These are phyloP conservation scores for Piaya cayana DNA, from an alignment of 2,113 vertebrate genomes.

Conservation along the genomic window DNA sequence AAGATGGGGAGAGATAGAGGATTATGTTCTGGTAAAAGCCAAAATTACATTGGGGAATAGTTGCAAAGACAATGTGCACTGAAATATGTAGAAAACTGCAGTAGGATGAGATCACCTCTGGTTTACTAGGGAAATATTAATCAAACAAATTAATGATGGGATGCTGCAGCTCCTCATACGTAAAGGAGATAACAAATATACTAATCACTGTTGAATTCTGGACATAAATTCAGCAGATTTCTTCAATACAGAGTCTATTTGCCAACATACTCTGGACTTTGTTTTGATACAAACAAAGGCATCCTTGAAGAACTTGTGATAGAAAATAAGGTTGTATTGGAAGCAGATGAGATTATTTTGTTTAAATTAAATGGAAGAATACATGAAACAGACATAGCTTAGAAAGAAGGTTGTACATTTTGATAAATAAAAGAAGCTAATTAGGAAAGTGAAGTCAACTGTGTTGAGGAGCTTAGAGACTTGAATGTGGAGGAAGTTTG, in stretches of 20 bases:
- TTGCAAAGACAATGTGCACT: not conserved
- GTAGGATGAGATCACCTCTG: not conserved
- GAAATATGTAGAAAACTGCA: not conserved
- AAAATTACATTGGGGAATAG: not conserved
- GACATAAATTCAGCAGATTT: not conserved
- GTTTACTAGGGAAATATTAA: not conserved
- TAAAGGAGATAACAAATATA: not conserved
- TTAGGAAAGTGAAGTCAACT: slow-evolving; percentile 5
- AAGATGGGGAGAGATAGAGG: not conserved
- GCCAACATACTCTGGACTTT: not conserved
- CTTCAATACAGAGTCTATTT: not conserved
- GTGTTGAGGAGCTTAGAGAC: not conserved
- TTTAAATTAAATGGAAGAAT: not conserved
- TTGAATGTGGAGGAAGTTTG: not conserved
- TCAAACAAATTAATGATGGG: not conserved
- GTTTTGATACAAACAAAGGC: not conserved
- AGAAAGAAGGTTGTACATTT: not conserved
- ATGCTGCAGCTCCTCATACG: not conserved
- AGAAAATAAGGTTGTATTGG: not conserved
- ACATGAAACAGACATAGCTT: not conserved
- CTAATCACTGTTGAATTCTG: not conserved
- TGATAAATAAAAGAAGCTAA: slow-evolving; percentile 24
- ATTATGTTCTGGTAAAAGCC: not conserved
- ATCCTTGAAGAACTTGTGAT: not conserved
- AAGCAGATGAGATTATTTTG: not conserved